Evolutionary conservation across 2,113 vertebrate genomes (phyloP), one percentile per base, ranked within the genome.

Genomic region (Capreolus pygargus): DNA sequence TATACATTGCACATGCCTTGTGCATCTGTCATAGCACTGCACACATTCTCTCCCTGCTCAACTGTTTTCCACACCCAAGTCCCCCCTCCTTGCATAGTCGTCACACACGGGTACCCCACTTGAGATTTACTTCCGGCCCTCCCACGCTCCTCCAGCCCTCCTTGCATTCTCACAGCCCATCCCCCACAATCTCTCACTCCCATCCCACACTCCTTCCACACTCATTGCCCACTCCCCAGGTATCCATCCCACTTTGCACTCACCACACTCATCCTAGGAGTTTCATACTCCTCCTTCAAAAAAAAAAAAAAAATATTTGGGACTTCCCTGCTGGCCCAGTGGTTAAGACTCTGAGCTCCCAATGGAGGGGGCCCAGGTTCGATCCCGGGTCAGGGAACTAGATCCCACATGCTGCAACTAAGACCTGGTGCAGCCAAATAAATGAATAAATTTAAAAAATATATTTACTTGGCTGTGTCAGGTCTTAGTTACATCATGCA

Each of bases 1-100:
- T 6, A 1, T n/a, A 36, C 6, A 8, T 1, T 12, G 30, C 45
- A 1, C 23, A 0, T 0, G 7, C n/a, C 19, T 21, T 57, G 0
- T 2, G 3, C 12, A 15, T 21, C 54, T 9, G 5, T 28, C 30
- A 27, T n/a, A 6, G 14, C 2, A 5, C 25, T 23, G 7, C 36
- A 9, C 0, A 7, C 13, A 4, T 58, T 58, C 60, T 52, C 43
- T 55, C 16, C 60, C 57, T 9, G 1, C 39, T 91, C 33, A 2
- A 57, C 21, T 45, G 55, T 19, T 70, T 70, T 58, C 47, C 36
- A 57, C 25, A 10, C 47, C 50, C 78, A 55, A 2, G 30, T 21
- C 50, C 27, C 43, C n/a, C 5, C 30, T 45, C 76, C 47, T 45
- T 64, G 82, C 58, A 74, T 76, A n/a, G 3, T 88, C 33, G 23